Percentiles rank a stretch among this genome's conserved stretches.
These are phyloP conservation scores for Odontothrips loti DNA, from an alignment of 2,888 invertebrate species.

Conservation along the genomic window DNA sequence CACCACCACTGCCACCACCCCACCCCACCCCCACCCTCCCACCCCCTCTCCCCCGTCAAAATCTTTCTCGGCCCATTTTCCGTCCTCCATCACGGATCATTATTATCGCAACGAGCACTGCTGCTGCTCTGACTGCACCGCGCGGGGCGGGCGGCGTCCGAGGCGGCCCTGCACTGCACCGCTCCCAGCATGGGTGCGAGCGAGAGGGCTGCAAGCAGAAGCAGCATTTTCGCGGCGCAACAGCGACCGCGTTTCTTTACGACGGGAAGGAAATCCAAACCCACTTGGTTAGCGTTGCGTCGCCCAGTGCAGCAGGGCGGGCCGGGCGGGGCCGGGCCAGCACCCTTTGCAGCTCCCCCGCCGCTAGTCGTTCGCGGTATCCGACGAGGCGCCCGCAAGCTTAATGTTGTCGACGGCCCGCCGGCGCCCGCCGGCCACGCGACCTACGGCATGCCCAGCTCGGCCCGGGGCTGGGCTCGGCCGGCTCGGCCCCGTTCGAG, in stretches of 20 bases:
- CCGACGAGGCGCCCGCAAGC: neutral
- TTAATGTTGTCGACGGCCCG: constrained; percentile 20
- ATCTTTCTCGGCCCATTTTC: neutral
- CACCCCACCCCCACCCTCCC: neutral
- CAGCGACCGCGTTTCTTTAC: constrained; percentile 12
- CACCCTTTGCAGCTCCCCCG: neutral
- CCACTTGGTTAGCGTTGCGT: neutral
- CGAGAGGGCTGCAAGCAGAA: too few species aligned
- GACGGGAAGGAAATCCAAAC: constrained; percentile 22
- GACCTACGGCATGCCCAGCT: neutral
- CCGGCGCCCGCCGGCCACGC: constrained; percentile 9
- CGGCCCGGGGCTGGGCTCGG: too few species aligned
- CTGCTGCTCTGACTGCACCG: neutral
- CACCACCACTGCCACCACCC: neutral
- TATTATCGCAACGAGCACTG: neutral
- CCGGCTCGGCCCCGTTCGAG: too few species aligned
- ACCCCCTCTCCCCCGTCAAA: neutral
- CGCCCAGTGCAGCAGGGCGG: neutral
- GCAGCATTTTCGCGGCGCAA: neutral
- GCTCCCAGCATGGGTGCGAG: too few species aligned
- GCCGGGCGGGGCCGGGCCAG: neutral
- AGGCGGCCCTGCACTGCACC: too few species aligned
- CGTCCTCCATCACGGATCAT: neutral
- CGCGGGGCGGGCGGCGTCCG: neutral
- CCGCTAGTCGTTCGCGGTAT: neutral